Base-by-base conservation (phyloP, 2,888 invertebrate genomes). In the Ectemnius continuus region DNA sequence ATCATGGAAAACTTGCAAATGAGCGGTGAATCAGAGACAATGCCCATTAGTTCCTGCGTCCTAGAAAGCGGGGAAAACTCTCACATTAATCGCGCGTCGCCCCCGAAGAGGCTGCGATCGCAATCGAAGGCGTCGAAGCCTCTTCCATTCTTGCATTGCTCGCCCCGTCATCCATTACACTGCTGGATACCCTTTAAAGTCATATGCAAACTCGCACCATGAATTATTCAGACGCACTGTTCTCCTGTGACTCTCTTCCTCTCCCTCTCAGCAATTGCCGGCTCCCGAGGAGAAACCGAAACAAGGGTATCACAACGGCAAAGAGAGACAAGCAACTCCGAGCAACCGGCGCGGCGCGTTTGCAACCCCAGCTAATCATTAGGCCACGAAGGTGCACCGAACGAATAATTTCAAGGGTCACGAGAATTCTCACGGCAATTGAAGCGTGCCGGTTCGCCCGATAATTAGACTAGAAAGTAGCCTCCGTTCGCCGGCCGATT, bases 101-200 rank as follows among this genome's bases (percentile, higher is more conserved):
- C 36, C 36, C 36, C 36, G 36, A 61, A 63, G 63, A 71, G 20
- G 71, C 67, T 67, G 71, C 47, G 36, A 20, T 58, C 63, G 23
- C 58, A 56, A 45, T 26, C 45, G 52, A n/a, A 60, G 59, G 67
- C 66, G 74, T 74, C 63, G 74, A 74, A 71, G 48, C 26, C 66
- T 64, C 67, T 59, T 74, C 71, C 65, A 73, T 73, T 73, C 71
- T 65, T 71, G 71, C 13, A 20, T 63, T 71, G 72, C 74, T 71
- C 52, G 71, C 58, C 26, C 58, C 26, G 58, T 71, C 36, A 67
- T 58, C 57, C 63, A 52, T 72, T 63, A 16, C 36, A 57, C 36
- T 28, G 52, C 52, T 16, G 20, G 66, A 60, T 14, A 48, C 71
- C 61, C 67, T 58, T 64, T 56, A 26, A 60, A 46, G 26, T 64